Evolutionary conservation across 2,113 vertebrate species (phyloP), one percentile per base, ranked within the genome.

Genomic region (Hippocampus guttulatus): DNA sequence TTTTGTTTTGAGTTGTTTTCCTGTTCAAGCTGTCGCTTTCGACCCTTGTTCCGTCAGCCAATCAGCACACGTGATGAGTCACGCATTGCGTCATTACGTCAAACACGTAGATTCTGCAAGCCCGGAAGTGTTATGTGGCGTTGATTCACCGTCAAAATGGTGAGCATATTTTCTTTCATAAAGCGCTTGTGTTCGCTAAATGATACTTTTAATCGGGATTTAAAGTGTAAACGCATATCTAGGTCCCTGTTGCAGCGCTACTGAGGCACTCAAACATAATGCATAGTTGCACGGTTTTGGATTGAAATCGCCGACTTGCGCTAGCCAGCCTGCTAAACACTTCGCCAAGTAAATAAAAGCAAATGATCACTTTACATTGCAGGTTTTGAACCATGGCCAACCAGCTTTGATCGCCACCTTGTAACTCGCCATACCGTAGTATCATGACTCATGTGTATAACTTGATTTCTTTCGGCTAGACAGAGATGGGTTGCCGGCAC

Each of bases 41-140:
- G 75, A 55, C 72, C 55, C 38, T 5, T 33, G 30, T 49, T 0
- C 1, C 61, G 1, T 76, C n/a, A 81, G 62, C 87, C 86, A 89
- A 89, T 85, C 81, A 80, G 43, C 9, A 27, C 52, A 2, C n/a
- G 7, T 7, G 0, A 18, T 47, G 27, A n/a, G 16, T 5, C 0
- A 2, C 25, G 23, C 18, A 5, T 30, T 47, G 41, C 85, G 83
- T 73, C 82, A 74, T 80, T 10, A 67, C 68, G 63, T 71, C 55
- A 68, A 55, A 76, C 43, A 83, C 86, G 88, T 84, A 64, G 75
- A n/a, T 66, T 86, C 80, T 72, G 54, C 27, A 51, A 51, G 76
- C 64, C 68, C 75, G 88, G 90, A 91, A 91, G 88, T 92, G 81
- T 90, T 83, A 91, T 90, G 90, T 90, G 91, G 88, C 90, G 84